Percentiles rank a stretch among this genome's conserved stretches.
phyloP scores from a whole-genome alignment of 2,113 vertebrate genomes.

The Gyps fulvus region DNA sequence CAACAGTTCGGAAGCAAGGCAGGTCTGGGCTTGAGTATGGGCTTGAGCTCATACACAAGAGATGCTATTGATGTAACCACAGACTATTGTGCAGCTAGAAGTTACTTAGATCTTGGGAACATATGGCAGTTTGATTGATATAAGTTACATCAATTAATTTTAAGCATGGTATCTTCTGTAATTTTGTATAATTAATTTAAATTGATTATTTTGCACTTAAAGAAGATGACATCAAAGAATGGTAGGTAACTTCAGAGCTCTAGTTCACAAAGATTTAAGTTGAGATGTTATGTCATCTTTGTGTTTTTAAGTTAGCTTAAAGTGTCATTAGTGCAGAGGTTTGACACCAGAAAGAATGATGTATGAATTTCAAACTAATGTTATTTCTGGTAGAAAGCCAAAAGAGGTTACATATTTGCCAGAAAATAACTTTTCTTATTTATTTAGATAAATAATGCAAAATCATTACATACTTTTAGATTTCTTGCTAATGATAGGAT shows the following conservation, averaged over 20 bases:
- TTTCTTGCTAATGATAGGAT: not conserved
- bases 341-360: not conserved
- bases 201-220: not conserved
- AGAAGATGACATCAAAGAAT: not conserved
- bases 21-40: not conserved
- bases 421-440: not conserved
- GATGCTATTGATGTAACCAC: not conserved
- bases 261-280: not conserved
- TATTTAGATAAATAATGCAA: not conserved
- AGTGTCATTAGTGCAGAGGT: not conserved
- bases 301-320: not conserved
- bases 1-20: not conserved
- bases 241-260: not conserved
- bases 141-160: not conserved
- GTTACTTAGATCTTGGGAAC: not conserved
- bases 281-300: not conserved
- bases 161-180: not conserved
- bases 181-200: not conserved
- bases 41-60: not conserved
- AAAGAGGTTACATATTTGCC: not conserved
- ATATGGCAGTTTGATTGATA: not conserved
- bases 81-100: not conserved
- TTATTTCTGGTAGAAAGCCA: conserved; percentile 6
- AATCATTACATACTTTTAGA: not conserved
- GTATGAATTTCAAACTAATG: not conserved